Conservation (phyloP, 1,140 invertebrate genomes). For the Brachionus plicatilis region DNA sequence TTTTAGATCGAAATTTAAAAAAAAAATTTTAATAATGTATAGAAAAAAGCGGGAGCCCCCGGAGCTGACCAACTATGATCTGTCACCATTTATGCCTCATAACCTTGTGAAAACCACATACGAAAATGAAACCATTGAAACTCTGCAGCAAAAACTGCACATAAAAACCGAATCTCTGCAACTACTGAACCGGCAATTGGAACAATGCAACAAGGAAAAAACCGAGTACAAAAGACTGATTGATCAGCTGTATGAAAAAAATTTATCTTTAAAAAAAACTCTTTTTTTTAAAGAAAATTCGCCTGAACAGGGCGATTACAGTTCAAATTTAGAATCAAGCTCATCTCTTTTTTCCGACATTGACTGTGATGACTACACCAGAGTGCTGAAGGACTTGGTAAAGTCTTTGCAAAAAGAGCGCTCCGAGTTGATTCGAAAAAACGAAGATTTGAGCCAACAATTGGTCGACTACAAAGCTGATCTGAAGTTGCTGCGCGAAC, state of each 20-base stretch:
- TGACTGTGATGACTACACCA: conserved; percentile 26
- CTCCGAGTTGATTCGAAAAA: background rate
- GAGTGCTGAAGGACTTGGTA: conserved; percentile 16
- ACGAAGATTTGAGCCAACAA: conserved; percentile 18
- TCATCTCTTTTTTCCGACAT: conserved; percentile 34
- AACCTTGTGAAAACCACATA: background rate
- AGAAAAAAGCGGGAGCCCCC: background rate
- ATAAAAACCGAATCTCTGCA: conserved; percentile 33
- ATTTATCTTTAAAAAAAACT: conserved; percentile 28
- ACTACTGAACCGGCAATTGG: background rate
- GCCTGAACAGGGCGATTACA: background rate
- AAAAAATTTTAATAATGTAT: background rate
- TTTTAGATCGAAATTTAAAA: background rate
- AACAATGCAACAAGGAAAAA: conserved; percentile 35
- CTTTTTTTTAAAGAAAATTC: background rate
- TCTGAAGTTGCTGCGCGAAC: conserved; percentile 1
- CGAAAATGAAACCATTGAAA: background rate
- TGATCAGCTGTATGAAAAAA: conserved; percentile 29
- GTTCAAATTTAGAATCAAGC: background rate
- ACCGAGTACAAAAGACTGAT: conserved; percentile 16
- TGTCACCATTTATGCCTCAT: conserved; percentile 23
- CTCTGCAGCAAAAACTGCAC: conserved; percentile 4
- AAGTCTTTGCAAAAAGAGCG: conserved; percentile 24
- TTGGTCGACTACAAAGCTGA: background rate
- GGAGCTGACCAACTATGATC: background rate